Evolutionary conservation across 2,888 invertebrate genomes (phyloP), one percentile per base, ranked within the genome.

Genomic region (Noctua comes): DNA sequence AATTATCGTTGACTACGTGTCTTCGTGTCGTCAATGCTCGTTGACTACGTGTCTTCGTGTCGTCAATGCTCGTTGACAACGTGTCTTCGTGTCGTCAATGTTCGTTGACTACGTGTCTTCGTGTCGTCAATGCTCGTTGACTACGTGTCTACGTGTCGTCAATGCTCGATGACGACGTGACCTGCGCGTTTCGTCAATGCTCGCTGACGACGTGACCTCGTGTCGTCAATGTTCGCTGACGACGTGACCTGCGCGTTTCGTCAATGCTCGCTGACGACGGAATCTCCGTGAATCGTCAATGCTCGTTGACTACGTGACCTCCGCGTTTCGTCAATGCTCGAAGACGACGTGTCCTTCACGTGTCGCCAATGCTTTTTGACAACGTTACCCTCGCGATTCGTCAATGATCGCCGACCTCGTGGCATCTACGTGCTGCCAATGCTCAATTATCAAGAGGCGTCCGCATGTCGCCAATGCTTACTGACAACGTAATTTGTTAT

Each of bases 31-130:
- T 71, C 70, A 79, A 62, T 70, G 71, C 2, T 59, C 66, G 43
- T 27, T 83, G 77, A 82, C 68, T 18, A 43, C 77, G 72, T 73
- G 83, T 10, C 71, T 2, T n/a, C 57, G 82, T 79, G 57, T 75
- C 84, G 79, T 72, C 82, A 84, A 72, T 83, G 84, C 2, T 83
- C 74, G 64, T 13, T 84, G 72, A 82, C 77, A 13, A n/a, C 82
- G 80, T 70, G 76, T 36, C 46, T 31, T 54, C 65, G 78, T 68
- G 64, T 69, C 80, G 68, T 77, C 79, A 78, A 68, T 80, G 72
- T 24, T 80, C 72, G 72, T 40, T 80, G 70, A 82, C 74, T 24
- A 36, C 82, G 82, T 77, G 77, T 16, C n/a, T 40, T 59, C 64
- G 72, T 71, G 40, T 72, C 82, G 68, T 51, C 82, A 82, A 82